Base-by-base conservation (phyloP, 2,888 invertebrate genomes). In the Calephelis perditalis region DNA sequence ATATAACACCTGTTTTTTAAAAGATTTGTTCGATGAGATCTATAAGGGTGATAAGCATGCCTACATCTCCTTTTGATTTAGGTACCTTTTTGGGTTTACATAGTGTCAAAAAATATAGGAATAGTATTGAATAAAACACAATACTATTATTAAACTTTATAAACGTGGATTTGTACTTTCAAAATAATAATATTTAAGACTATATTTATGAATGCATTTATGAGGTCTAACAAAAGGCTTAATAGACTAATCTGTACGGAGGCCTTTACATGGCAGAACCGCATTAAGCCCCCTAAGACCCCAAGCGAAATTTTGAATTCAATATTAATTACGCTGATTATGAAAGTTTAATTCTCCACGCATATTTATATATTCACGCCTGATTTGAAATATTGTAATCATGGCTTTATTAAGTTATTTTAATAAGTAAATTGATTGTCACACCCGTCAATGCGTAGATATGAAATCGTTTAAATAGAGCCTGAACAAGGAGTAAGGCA, bases 401-500 rank as follows among this genome's bases (percentile, higher is more conserved):
- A 65, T 67, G 68, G 26, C 49, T 75, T 73, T 73, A 73, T 73
- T 74, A 70, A 69, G 71, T 68, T 59, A 67, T 71, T 76, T 81
- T 79, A 82, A 83, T 82, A 82, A 74, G 62, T 67, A 58, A 84
- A 87, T 86, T 73, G 78, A 87, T 88, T 84, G 11, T 65, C 49
- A 72, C 68, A 73, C 71, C 45, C 78, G 71, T 86, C 73, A 79
- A 76, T 70, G 79, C 84, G 84, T 82, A 68, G 64, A 74, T 45
- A 40, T 11, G 37, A 58, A 63, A 62, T 57, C 56, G 72, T 75
- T 78, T 87, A 87, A 75, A 87, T 80, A 81, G 70, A 10, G 37
- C 45, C 15, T 56, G 45, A 37, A 15, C n/a, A 58, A n/a, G 7
- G 2, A 44, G 8, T 12, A 2, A 2, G 61, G 64, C 70, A 84